Conservation (phyloP, 2,797 vertebrate genomes). For the Melanotaenia boesemani region DNA sequence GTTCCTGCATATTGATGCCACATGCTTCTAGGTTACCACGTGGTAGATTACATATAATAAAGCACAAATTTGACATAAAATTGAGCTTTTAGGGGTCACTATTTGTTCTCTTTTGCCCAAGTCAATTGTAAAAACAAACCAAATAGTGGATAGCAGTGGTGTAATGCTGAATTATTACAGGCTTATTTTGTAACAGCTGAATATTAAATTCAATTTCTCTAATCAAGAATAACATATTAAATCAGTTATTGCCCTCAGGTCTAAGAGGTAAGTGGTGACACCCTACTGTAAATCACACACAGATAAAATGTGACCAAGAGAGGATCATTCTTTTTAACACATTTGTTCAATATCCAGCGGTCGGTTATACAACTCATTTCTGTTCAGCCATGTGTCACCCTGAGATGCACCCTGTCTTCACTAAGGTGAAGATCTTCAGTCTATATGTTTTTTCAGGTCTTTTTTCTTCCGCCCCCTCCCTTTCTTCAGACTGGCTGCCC, state of each 20-base stretch:
- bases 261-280: not conserved
- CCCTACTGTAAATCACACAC: slow-evolving; percentile 9
- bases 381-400: slow-evolving; percentile 19
- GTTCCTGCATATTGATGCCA: slow-evolving; percentile 43
- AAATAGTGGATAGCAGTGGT: slow-evolving; percentile 5
- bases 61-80: slow-evolving; percentile 27
- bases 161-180: slow-evolving; percentile 11
- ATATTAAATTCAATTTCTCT: slow-evolving; percentile 28
- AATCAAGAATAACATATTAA: slow-evolving; percentile 24
- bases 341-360: slow-evolving; percentile 10
- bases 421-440: slow-evolving; percentile 59
- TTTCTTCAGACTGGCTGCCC: slow-evolving; percentile 81
- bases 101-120: slow-evolving; percentile 6
- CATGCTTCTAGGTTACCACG: slow-evolving; percentile 47
- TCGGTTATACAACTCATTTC: slow-evolving; percentile 30
- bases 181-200: slow-evolving; percentile 32
- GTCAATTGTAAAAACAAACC: slow-evolving; percentile 18
- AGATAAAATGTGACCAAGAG: slow-evolving; percentile 1
- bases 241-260: slow-evolving; percentile 16
- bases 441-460: slow-evolving; percentile 59
- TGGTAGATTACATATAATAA: slow-evolving; percentile 45
- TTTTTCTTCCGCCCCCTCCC: slow-evolving; percentile 73
- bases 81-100: slow-evolving; percentile 24
- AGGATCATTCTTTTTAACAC: slow-evolving; percentile 3
- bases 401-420: slow-evolving; percentile 43